Evolutionary conservation across 2,797 vertebrate genomes (phyloP), one percentile per base, ranked within the genome.

Genomic region (Sebastes trivittatus): DNA sequence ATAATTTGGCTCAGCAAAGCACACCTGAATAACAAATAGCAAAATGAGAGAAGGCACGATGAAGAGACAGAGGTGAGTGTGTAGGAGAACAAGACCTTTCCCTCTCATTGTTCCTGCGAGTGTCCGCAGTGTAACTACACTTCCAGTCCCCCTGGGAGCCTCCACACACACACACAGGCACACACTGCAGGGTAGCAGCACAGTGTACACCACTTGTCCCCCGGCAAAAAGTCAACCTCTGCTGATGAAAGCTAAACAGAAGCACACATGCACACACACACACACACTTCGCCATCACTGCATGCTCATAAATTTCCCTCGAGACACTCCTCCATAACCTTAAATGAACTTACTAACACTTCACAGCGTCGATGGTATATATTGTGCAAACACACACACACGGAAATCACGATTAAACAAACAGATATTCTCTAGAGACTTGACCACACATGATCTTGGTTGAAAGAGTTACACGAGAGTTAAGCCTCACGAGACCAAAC

Each of bases 181-280:
- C 75, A 83, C 69, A 70, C 82, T 76, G 66, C 72, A 84, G 75
- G 70, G 81, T 29, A 72, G 59, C 75, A 83, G 77, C 64, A 56
- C 71, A 82, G 58, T 56, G 72, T 87, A 78, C 67, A 72, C 67
- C 80, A 74, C 75, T 65, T 87, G 80, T 89, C 86, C 81, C 55
- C 29, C 59, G 78, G 81, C 80, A 64, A 84, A 81, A 77, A 85
- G 67, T 84, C 82, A 82, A 73, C 69, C 65, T 84, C 80, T 85
- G 60, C 77, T 67, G 80, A 89, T 92, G 83, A 87, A 88, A 89
- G 75, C 78, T 83, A 73, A 87, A 72, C 18, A 81, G 20, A 72
- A 54, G n/a, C 52, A 75, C 72, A 73, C 36, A 73, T 2, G 3
- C 36, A 42, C 36, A 42, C 9, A 6, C 42, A 49, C 52, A 69